Evolutionary conservation across 2,797 vertebrate genomes (phyloP).

Genomic region (Avahi laniger): DNA sequence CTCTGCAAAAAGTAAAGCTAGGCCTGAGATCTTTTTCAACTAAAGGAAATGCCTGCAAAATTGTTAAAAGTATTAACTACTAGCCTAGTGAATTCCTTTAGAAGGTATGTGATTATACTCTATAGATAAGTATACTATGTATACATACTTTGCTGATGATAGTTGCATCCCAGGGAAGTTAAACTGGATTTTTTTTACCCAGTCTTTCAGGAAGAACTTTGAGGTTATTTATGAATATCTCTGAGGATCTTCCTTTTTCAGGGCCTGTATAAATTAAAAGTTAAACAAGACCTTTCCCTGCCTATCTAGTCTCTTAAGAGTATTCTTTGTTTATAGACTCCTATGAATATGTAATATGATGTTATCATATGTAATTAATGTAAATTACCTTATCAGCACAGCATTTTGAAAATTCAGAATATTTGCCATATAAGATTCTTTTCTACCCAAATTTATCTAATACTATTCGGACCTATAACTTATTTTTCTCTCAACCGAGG

Average conservation of each 20-base stretch:
- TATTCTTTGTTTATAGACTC: background rate
- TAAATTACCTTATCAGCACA: background rate
- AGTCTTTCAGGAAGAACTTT: background rate
- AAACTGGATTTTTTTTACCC: background rate
- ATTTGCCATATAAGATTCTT: background rate
- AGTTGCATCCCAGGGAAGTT: background rate
- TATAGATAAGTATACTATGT: background rate
- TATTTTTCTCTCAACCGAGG: background rate
- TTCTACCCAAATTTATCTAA: background rate
- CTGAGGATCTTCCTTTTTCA: background rate
- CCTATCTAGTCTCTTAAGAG: background rate
- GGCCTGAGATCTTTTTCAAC: background rate
- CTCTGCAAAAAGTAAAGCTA: background rate
- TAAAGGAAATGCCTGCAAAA: background rate
- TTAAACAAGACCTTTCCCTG: background rate
- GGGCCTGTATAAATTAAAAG: background rate
- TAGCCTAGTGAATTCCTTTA: background rate
- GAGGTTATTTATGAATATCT: background rate
- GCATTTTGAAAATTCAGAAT: constrained; percentile 1
- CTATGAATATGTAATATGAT: background rate
- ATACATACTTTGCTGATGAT: background rate
- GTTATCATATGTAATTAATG: background rate
- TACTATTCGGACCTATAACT: background rate
- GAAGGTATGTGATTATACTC: background rate
- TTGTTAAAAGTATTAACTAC: background rate